Base-by-base conservation (phyloP, 2,113 vertebrate genomes). In the Cyanoderma ruficeps region DNA sequence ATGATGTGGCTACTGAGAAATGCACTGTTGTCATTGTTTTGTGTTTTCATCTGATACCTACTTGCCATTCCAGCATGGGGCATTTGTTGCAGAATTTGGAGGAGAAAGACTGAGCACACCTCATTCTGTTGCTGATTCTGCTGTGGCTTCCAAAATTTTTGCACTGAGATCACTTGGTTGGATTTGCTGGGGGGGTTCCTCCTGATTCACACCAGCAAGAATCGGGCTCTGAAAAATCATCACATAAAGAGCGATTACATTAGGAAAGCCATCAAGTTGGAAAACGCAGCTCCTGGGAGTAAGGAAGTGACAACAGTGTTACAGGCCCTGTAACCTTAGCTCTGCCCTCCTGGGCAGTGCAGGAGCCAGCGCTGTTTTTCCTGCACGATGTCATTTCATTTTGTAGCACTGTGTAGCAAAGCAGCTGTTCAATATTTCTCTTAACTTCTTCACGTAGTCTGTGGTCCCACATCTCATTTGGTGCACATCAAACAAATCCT, bases 1-100 rank as follows among this genome's bases (percentile, higher is more conserved):
- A 89, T 74, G 93, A 97, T 97, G 92, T 96, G 97, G 97, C 96
- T 89, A 92, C 81, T 85, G 92, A 94, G 77, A 94, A 97, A 93
- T 90, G 95, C 93, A 68, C 79, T 80, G 83, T 87, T 96, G 93
- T 91, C 95, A 92, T 72, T 89, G 90, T 70, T 95, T 95, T 70
- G 53, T 86, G 76, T 94, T 95, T 93, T 71, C 55, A 50, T 79
- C 81, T 56, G 80, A 94, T 94, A 90, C 71, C 42, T 75, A 31
- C 55, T 89, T 92, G 46, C 68, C 72, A 49, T 65, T 93, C 61
- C 81, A 78, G 59, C n/a, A 37, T 1, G n/a, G 87, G 77, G 56
- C 76, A 55, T 90, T 94, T 84, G 41, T 53, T 68, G 74, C 57
- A 83, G 88, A 71, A 75, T 90, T 89, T 80, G 68, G 47, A 79